A percentile compares a stretch with the other conserved stretches of the same genome.
Conservation (phyloP, 2,113 vertebrate species). For the Sinosuthora webbiana region DNA sequence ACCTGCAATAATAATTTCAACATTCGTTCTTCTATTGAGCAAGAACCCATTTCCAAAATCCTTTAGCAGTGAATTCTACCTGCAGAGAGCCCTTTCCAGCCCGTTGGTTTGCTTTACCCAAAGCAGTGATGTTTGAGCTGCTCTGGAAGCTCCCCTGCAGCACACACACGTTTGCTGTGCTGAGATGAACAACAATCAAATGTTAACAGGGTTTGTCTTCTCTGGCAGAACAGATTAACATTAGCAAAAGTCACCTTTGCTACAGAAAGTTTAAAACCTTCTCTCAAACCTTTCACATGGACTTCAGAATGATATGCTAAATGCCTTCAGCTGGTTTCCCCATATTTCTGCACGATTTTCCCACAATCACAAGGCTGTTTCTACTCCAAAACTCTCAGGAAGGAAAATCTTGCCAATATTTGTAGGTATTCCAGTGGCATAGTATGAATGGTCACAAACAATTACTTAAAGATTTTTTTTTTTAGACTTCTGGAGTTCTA, state of each 20-base stretch:
- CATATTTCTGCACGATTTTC: neutral
- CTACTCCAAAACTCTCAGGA: neutral
- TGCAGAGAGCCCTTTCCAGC: neutral
- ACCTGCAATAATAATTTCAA: neutral
- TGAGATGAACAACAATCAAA: neutral
- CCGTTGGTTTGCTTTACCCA: neutral
- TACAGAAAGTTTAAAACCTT: neutral
- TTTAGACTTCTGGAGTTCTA: neutral
- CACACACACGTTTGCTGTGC: neutral
- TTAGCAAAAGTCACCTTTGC: neutral
- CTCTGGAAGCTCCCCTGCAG: neutral
- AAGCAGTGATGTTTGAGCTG: neutral
- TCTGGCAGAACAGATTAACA: neutral
- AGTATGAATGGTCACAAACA: neutral
- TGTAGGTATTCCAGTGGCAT: neutral
- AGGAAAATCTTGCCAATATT: neutral
- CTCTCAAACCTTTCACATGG: neutral
- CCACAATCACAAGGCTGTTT: neutral
- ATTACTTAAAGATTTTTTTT: neutral
- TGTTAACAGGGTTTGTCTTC: neutral
- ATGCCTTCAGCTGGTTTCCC: neutral
- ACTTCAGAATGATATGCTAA: neutral
- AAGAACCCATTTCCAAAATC: neutral
- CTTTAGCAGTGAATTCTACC: neutral
- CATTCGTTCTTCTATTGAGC: neutral